Evolutionary conservation across 2,113 vertebrate genomes (phyloP).

Genomic region (Chauna torquata): DNA sequence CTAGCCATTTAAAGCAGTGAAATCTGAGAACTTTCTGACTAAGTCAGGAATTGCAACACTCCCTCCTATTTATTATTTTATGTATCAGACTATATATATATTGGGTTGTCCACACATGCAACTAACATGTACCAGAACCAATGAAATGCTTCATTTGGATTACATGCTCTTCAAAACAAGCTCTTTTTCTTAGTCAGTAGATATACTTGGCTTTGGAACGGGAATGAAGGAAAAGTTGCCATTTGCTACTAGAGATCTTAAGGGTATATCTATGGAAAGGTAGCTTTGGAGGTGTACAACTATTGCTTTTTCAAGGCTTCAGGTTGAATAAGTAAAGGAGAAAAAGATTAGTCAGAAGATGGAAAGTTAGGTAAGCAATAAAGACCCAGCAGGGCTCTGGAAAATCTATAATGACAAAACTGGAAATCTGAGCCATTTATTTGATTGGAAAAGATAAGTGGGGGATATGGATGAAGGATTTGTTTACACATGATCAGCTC

Average conservation of each 20-base stretch:
- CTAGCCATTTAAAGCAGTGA: background rate
- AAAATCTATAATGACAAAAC: background rate
- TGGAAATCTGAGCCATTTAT: background rate
- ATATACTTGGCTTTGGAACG: background rate
- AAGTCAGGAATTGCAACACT: background rate
- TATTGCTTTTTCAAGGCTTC: background rate
- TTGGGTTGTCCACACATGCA: background rate
- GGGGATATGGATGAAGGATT: background rate
- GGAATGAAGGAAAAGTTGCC: background rate
- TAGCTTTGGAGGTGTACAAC: background rate
- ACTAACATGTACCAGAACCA: background rate
- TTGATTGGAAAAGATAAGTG: background rate
- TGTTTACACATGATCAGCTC: background rate
- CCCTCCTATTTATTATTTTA: background rate
- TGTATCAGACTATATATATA: background rate
- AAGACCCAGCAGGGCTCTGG: background rate
- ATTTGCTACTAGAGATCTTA: background rate
- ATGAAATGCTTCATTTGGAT: background rate
- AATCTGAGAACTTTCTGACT: background rate
- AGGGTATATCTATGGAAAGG: background rate
- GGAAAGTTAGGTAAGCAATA: background rate
- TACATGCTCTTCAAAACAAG: background rate
- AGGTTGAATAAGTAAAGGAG: background rate
- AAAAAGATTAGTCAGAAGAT: background rate
- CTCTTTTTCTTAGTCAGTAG: background rate